Percentiles rank a stretch among this genome's conserved stretches.
These are phyloP conservation scores for Capitella teleta DNA, from an alignment of 1,140 invertebrate genomes.

Conservation along the genomic window DNA sequence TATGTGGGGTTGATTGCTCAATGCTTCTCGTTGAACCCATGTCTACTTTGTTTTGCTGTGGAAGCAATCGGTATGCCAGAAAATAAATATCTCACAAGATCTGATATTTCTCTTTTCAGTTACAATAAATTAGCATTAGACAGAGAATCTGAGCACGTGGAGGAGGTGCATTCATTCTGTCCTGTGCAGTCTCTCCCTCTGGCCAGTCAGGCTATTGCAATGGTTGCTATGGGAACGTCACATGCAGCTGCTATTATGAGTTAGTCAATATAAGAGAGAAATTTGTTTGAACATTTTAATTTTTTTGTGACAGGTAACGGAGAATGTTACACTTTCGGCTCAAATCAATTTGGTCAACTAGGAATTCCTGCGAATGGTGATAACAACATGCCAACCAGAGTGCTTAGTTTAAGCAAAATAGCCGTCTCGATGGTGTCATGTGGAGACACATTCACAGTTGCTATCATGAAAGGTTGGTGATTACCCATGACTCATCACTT, in stretches of 20 bases:
- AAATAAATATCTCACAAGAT: neutral
- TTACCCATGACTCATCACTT: neutral
- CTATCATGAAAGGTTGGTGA: constrained; percentile 45
- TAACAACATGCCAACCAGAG: neutral
- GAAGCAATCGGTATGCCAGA: constrained; percentile 37
- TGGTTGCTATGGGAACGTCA: constrained; percentile 35
- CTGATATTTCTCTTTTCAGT: constrained; percentile 17
- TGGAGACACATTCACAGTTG: constrained; percentile 58
- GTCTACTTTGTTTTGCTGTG: constrained; percentile 34
- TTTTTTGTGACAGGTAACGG: constrained; percentile 21
- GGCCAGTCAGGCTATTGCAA: constrained; percentile 17
- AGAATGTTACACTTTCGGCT: constrained; percentile 36
- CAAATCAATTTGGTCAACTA: constrained; percentile 43
- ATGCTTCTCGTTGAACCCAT: constrained; percentile 34
- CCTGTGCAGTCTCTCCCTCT: constrained; percentile 24
- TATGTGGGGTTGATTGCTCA: constrained; percentile 42
- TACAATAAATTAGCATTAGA: constrained; percentile 41
- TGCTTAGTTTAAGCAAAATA: neutral
- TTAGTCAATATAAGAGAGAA: neutral
- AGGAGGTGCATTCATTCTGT: constrained; percentile 33
- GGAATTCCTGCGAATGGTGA: constrained; percentile 20
- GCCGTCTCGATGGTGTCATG: constrained; percentile 35
- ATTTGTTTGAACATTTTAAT: neutral
- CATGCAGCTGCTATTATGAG: constrained; percentile 20
- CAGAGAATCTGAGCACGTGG: constrained; percentile 17